Evolutionary conservation across 1,140 invertebrate genomes (phyloP), one percentile per base, ranked within the genome.

Genomic region (Atta colombica): DNA sequence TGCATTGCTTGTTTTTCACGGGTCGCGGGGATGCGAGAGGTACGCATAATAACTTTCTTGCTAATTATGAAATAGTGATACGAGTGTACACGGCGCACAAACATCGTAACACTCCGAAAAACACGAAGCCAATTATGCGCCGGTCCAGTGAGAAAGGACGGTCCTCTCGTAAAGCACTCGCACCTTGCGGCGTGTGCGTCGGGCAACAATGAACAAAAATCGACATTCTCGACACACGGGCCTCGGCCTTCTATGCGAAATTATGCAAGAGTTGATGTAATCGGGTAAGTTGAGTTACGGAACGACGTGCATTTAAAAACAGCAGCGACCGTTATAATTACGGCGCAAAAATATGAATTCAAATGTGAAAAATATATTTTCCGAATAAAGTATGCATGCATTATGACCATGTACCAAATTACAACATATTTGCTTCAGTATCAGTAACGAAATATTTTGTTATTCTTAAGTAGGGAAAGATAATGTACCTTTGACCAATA

Each of bases 21-120:
- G 53, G 87, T 77, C 68, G 63, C 68, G 88, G 63, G 49, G 21
- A 49, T 69, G 51, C 45, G 18, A 86, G 61, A 14, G 65, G 69
- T 77, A 74, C 21, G 63, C 58, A 91, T 82, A 86, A 91, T 91
- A 91, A 91, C 89, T 91, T 91, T 88, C 89, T 91, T 89, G 90
- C 91, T 93, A 93, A 93, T 93, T 93, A 93, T 92, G 87, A 92
- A 92, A 93, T 92, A 90, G 88, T 88, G 91, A 91, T 92, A 93
- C 88, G 89, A 91, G 77, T 75, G 39, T 45, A 35, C 35, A 84
- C 77, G 12, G 53, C 49, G 71, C 69, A 87, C 91, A 93, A 93
- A 93, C 89, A 92, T 90, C 74, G 87, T 86, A 88, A 91, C 86
- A 87, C 86, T 85, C 86, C 87, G 84, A 90, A 92, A 93, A 93